phyloP scores from a whole-genome alignment of 2,888 invertebrate species.

The Parelbella ahira region DNA sequence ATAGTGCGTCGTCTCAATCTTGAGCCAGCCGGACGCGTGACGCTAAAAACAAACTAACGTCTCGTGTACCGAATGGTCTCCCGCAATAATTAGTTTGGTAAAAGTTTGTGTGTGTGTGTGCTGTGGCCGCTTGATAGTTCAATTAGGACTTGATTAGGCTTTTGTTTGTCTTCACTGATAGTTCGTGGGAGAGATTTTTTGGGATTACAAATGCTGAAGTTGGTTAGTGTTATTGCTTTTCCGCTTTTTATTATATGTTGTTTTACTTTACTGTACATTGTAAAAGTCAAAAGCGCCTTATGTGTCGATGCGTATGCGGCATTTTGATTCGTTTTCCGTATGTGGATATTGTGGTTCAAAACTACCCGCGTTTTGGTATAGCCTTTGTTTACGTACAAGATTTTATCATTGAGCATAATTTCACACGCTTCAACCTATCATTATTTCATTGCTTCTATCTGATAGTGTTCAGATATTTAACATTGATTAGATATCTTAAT shows the following conservation, averaged over 20 bases:
- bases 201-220: conserved; percentile 66
- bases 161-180: conserved; percentile 37
- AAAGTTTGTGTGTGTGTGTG: conserved; percentile 77
- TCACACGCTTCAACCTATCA: conserved; percentile 18
- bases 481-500: conserved; percentile 22
- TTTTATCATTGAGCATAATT: conserved; percentile 21
- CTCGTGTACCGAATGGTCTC: conserved; percentile 65
- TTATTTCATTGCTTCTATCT: conserved; percentile 17
- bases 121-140: conserved; percentile 67
- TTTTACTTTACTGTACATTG: no score
- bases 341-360: no score
- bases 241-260: conserved; percentile 4
- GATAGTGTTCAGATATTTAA: conserved; percentile 13
- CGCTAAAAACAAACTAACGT: conserved; percentile 68
- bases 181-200: conserved; percentile 42
- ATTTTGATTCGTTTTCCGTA: no score
- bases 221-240: conserved; percentile 56
- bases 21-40: conserved; percentile 52
- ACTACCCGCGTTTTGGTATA: background rate
- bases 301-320: no score
- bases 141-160: conserved; percentile 65
- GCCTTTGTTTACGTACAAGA: conserved; percentile 18
- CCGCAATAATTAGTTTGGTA: conserved; percentile 71
- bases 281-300: no score
- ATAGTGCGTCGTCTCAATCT: conserved; percentile 48